phyloP scores from a whole-genome alignment of 1,140 invertebrate genomes.

The Paracyclopina nana region DNA sequence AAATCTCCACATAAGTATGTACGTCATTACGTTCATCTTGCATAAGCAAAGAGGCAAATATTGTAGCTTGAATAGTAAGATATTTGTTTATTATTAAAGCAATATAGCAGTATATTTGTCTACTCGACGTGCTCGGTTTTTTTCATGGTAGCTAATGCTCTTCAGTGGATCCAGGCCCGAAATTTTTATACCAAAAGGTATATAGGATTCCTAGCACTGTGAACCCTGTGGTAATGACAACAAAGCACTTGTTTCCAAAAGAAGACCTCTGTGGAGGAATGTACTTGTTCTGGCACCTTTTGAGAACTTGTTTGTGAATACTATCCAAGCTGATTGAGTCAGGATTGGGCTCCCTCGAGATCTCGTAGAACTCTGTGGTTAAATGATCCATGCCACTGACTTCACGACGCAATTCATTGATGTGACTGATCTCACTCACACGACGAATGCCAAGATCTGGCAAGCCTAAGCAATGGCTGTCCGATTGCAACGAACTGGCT shows the following conservation, averaged over 20 bases:
- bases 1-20: too few species aligned
- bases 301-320: not conserved
- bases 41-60: too few species aligned
- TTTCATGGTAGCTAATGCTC: too few species aligned
- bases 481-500: not conserved
- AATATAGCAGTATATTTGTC: too few species aligned
- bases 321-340: slow-evolving; percentile 1
- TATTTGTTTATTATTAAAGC: not conserved
- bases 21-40: too few species aligned
- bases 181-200: slow-evolving; percentile 5
- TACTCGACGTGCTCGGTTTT: too few species aligned
- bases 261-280: slow-evolving; percentile 1
- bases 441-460: slow-evolving; percentile 1
- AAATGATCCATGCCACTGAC: slow-evolving; percentile 8
- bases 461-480: not conserved
- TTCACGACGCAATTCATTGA: slow-evolving; percentile 3
- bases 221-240: not conserved
- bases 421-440: slow-evolving; percentile 7
- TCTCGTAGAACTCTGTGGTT: slow-evolving; percentile 13
- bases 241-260: slow-evolving; percentile 1
- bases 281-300: slow-evolving; percentile 8
- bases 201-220: slow-evolving; percentile 4
- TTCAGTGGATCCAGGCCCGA: too few species aligned
- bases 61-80: too few species aligned
- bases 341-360: not conserved